Evolutionary conservation across 2,888 invertebrate species (phyloP).

Genomic region (Lymantria monacha): DNA sequence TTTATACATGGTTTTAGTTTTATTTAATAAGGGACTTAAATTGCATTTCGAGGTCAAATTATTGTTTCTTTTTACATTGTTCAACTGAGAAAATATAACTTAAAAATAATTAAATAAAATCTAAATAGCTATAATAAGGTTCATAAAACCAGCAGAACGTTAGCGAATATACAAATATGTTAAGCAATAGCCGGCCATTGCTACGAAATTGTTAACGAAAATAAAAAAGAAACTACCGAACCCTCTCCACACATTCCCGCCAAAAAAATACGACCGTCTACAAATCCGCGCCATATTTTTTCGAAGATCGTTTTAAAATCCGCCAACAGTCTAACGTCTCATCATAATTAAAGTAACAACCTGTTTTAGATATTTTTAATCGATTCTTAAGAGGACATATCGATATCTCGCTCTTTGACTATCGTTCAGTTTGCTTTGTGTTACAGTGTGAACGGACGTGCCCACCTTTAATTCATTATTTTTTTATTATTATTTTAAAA

Average conservation of each 20-base stretch:
- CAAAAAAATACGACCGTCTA: constrained; percentile 50
- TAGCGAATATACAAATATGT: no score
- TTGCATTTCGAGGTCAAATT: no score
- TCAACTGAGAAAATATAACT: no score
- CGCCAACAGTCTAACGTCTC: constrained; percentile 68
- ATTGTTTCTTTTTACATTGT: no score
- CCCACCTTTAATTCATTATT: constrained; percentile 8
- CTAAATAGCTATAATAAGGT: no score
- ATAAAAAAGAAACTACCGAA: constrained; percentile 40
- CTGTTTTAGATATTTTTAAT: constrained; percentile 44
- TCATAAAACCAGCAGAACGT: no score
- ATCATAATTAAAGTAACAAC: constrained; percentile 41
- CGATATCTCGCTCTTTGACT: constrained; percentile 42
- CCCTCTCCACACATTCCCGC: constrained; percentile 32
- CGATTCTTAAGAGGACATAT: constrained; percentile 43
- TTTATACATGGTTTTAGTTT: no score
- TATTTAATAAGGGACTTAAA: no score
- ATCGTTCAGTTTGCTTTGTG: constrained; percentile 64
- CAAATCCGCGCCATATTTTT: constrained; percentile 56
- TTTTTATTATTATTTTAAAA: constrained; percentile 3
- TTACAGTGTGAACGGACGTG: constrained; percentile 67
- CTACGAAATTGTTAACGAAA: not conserved
- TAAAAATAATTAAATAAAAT: no score
- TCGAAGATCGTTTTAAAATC: constrained; percentile 66
- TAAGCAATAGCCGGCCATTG: not conserved